A percentile compares a stretch with the other conserved stretches of the same genome.
These are phyloP conservation scores for Clanis bilineata DNA, from an alignment of 2,888 invertebrate species.

Conservation along the genomic window DNA sequence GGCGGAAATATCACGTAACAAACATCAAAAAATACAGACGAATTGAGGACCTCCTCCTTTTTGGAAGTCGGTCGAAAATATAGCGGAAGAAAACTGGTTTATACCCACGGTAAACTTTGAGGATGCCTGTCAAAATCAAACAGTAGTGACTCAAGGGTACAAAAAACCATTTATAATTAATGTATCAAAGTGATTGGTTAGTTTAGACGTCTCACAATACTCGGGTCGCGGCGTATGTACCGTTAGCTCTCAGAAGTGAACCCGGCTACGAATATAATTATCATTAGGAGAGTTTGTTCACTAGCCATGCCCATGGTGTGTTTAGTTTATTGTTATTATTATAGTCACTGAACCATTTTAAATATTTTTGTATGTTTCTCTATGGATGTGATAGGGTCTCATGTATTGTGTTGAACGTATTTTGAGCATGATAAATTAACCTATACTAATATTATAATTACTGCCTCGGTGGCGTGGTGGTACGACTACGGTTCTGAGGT, in stretches of 20 bases:
- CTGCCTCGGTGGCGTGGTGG: too few relatives aligned
- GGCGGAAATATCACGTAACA: too few relatives aligned
- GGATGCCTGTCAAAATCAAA: neutral
- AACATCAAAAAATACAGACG: too few relatives aligned
- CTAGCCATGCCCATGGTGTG: neutral
- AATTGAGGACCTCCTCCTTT: too few relatives aligned
- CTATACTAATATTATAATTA: too few relatives aligned
- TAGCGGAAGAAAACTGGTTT: too few relatives aligned
- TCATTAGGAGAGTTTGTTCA: neutral
- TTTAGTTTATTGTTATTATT: neutral
- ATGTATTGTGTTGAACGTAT: too few relatives aligned
- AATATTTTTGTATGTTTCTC: neutral
- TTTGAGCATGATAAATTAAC: too few relatives aligned
- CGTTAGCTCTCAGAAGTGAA: conserved; percentile 2
- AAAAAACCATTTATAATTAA: neutral
- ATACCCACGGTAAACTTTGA: too few relatives aligned
- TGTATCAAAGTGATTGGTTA: neutral
- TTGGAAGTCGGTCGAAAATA: too few relatives aligned
- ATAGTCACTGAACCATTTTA: neutral
- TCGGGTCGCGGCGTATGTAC: neutral
- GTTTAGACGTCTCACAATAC: neutral
- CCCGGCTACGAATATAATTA: conserved; percentile 1
- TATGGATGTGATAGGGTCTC: neutral
- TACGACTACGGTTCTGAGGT: too few relatives aligned
- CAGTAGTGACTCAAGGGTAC: neutral